Evolutionary conservation across 2,888 invertebrate species (phyloP), one percentile per base, ranked within the genome.

Genomic region (Ernsta delagoae): DNA sequence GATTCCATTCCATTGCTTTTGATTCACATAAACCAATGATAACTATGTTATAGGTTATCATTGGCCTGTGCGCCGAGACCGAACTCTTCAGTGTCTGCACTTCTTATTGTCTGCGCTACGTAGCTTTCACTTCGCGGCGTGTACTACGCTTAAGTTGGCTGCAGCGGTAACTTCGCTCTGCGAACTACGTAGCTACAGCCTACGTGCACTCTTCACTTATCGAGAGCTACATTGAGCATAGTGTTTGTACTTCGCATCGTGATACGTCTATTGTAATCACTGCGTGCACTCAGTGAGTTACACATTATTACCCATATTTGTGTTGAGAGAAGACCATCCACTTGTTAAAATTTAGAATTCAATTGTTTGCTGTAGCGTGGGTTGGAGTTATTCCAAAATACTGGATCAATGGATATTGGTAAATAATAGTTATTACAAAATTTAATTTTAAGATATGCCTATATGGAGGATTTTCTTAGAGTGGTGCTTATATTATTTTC

Each of bases 31-130:
- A 86, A 92, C 93, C 93, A 93, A 93, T 93, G 93, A 93, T 92
- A 93, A 92, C 92, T 93, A 91, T 93, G 93, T 93, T 93, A 93
- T 93, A 93, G 93, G 93, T 93, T 93, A 93, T 92, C 93, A 93
- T 93, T 93, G 93, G 92, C 93, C 90, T 92, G 93, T 93, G 92
- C 93, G 92, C 91, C 92, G 93, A 92, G 93, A 90, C 83, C 83
- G 87, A 91, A 90, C 85, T 87, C 93, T 84, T 86, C 93, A 89
- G 92, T 91, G 91, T 90, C 93, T 92, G 92, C 93, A 92, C 93
- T 91, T 84, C 92, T 93, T 90, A 91, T 92, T 88, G 88, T 92
- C 93, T 92, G 90, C 93, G 92, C 93, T 90, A 90, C 93, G 93
- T 93, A 93, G 93, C 83, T 89, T 92, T 88, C 89, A 88, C 93